phyloP scores from a whole-genome alignment of 2,888 invertebrate genomes.

The Agrotis puta region DNA sequence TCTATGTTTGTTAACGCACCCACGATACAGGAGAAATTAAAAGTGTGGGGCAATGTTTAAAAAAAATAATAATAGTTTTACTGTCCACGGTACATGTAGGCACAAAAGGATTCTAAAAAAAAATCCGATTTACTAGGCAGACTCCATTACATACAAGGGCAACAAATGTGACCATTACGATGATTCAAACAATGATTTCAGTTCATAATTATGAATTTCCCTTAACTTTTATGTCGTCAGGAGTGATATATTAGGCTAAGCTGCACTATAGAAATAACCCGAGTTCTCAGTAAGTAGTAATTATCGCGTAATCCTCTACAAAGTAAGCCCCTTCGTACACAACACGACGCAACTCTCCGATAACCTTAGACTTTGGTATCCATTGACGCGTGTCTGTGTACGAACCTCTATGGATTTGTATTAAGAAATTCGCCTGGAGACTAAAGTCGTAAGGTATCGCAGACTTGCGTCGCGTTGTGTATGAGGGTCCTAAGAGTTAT shows the following conservation, averaged over 20 bases:
- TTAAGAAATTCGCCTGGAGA: no score
- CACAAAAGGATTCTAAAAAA: neutral
- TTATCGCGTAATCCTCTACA: constrained; percentile 35
- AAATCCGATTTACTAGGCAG: neutral
- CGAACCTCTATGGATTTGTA: no score
- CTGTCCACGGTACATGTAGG: no score
- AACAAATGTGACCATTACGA: neutral
- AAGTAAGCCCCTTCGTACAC: neutral
- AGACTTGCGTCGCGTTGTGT: no score
- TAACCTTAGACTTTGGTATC: no score
- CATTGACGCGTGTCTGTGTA: no score
- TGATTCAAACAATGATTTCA: constrained; percentile 39
- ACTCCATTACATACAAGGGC: neutral
- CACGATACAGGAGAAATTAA: no score
- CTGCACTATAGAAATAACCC: constrained; percentile 12
- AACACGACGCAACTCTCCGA: no score
- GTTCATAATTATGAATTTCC: constrained; percentile 24
- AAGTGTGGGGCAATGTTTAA: no score
- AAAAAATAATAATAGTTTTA: no score
- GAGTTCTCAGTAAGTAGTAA: constrained; percentile 56
- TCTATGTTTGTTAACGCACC: no score
- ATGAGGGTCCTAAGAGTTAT: constrained; percentile 8
- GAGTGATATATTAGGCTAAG: neutral
- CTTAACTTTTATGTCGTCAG: constrained; percentile 16
- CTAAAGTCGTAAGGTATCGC: no score